Percentiles rank a stretch among this genome's conserved stretches.
Evolutionary conservation across 2,113 vertebrate species (phyloP).

Genomic region (Pitta sordida): DNA sequence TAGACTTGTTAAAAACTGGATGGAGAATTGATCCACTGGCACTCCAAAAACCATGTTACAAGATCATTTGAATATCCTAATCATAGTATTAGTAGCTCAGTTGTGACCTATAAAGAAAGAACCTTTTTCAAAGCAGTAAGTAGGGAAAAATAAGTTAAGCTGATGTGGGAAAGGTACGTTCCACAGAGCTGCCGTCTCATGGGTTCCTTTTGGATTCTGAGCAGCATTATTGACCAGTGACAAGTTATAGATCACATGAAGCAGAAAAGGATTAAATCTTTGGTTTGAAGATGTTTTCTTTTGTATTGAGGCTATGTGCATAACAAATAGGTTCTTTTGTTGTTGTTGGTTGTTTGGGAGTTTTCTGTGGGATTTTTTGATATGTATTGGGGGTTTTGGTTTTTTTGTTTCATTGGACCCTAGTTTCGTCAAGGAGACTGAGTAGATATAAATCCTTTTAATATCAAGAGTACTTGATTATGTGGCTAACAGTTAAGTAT

Average conservation of each 20-base stretch:
- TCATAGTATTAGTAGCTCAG: not conserved
- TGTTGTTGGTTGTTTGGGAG: not conserved
- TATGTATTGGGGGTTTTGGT: too few species aligned
- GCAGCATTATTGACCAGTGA: not conserved
- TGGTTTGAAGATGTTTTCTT: not conserved
- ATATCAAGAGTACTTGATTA: not conserved
- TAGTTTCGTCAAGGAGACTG: not conserved
- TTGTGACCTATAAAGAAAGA: not conserved
- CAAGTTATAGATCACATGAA: not conserved
- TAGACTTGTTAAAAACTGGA: slow-evolving; percentile 33
- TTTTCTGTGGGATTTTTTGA: too few species aligned
- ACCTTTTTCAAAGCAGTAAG: not conserved
- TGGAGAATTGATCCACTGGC: not conserved
- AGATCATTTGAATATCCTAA: slow-evolving; percentile 20
- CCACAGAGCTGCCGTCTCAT: not conserved
- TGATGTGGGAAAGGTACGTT: not conserved
- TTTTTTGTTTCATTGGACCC: not conserved
- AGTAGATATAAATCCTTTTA: not conserved
- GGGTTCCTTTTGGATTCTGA: not conserved
- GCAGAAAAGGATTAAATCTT: not conserved
- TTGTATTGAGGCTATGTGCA: not conserved
- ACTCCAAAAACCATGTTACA: not conserved
- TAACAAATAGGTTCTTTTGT: not conserved
- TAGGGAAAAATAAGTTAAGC: not conserved
- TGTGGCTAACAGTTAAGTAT: not conserved